Evolutionary conservation across 2,888 invertebrate genomes (phyloP).

Genomic region (Linnaemya vulpina): DNA sequence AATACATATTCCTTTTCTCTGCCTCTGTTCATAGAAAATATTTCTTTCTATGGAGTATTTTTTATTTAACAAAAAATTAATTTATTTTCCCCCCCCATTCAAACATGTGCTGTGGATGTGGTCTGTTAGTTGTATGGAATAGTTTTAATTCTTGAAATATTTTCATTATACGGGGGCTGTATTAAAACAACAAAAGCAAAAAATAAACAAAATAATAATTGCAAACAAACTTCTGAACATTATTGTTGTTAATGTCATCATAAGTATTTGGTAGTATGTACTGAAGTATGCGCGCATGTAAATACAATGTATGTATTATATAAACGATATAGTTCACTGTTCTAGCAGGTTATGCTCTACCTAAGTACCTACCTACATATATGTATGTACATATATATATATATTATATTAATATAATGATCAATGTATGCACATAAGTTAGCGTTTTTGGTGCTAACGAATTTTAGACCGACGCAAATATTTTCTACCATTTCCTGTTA

Average conservation of each 20-base stretch:
- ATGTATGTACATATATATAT: not conserved
- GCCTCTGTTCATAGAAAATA: not conserved
- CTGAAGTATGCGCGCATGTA: not conserved
- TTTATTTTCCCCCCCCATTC: constrained; percentile 62
- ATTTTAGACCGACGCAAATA: constrained; percentile 5
- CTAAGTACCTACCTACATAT: not conserved
- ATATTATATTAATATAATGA: too few species aligned
- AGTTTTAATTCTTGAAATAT: constrained; percentile 40
- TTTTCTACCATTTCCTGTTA: constrained; percentile 59
- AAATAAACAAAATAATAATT: constrained; percentile 45
- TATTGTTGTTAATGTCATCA: not conserved
- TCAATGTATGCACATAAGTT: not conserved
- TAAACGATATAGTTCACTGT: too few species aligned
- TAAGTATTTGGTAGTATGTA: not conserved
- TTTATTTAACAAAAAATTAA: constrained; percentile 37
- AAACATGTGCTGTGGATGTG: constrained; percentile 63
- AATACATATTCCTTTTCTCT: not conserved
- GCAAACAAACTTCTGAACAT: constrained; percentile 1
- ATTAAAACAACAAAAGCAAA: constrained; percentile 27
- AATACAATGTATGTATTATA: not conserved
- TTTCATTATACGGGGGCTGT: constrained; percentile 54
- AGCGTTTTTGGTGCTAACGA: not conserved
- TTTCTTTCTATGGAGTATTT: constrained; percentile 17
- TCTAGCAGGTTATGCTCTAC: too few species aligned
- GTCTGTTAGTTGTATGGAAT: constrained; percentile 40